Evolutionary conservation across 1,140 invertebrate genomes (phyloP).

Genomic region (Neocloeon triangulifer): DNA sequence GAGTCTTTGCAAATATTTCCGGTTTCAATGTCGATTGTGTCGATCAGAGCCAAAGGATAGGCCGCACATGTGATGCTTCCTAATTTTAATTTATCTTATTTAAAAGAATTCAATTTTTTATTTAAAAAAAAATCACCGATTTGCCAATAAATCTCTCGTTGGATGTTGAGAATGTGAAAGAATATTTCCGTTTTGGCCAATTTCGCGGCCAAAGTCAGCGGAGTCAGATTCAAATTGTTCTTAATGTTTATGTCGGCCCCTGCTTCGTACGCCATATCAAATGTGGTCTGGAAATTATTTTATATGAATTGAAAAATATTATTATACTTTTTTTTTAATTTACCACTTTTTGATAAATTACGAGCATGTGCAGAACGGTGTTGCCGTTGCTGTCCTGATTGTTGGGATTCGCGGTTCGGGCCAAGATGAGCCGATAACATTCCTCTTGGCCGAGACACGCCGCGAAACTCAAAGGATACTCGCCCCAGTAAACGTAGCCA

Average conservation of each 20-base stretch:
- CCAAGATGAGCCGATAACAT: slow-evolving; percentile 80
- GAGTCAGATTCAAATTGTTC: slow-evolving; percentile 75
- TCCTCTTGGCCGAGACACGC: slow-evolving; percentile 94
- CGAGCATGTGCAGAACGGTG: slow-evolving; percentile 87
- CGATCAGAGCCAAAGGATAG: slow-evolving; percentile 87
- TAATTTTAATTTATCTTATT: slow-evolving; percentile 9
- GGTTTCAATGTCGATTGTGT: slow-evolving; percentile 80
- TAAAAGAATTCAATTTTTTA: slow-evolving; percentile 3
- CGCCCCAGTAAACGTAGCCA: slow-evolving; percentile 97
- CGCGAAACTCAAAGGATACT: slow-evolving; percentile 89
- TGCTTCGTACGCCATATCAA: slow-evolving; percentile 84
- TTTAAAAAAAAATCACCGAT: slow-evolving; percentile 28
- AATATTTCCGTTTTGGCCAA: slow-evolving; percentile 83
- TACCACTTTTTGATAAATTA: slow-evolving; percentile 87
- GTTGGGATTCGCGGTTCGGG: slow-evolving; percentile 85
- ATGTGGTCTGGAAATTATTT: slow-evolving; percentile 44
- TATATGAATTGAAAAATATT: slow-evolving; percentile 3
- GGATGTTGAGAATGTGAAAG: slow-evolving; percentile 85
- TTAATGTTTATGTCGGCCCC: slow-evolving; percentile 64
- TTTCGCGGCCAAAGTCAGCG: slow-evolving; percentile 82
- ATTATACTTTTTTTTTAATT: slow-evolving; percentile 9
- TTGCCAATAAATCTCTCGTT: slow-evolving; percentile 92
- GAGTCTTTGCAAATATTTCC: slow-evolving; percentile 86
- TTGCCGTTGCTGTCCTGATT: slow-evolving; percentile 95
- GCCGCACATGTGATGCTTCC: slow-evolving; percentile 89